Conservation (phyloP, 1,140 invertebrate species). For the Drosophila sturtevanti region DNA sequence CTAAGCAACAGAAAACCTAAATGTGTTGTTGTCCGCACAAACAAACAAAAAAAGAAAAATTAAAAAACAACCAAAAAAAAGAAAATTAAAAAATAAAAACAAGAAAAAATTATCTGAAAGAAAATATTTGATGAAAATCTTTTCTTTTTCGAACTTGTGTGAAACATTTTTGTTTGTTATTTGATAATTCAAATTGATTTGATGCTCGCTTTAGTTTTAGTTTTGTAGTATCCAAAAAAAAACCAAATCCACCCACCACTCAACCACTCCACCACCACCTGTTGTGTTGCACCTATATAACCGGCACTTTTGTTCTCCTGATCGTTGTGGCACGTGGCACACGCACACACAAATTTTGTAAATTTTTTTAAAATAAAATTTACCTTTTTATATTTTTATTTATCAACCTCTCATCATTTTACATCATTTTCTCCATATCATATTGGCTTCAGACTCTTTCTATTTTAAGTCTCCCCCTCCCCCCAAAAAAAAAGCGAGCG, state of each 20-base stretch:
- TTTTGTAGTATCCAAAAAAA: constrained; percentile 48
- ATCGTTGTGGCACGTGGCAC: not conserved
- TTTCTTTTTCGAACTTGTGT: constrained; percentile 61
- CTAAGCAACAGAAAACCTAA: constrained; percentile 38
- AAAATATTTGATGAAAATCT: not conserved
- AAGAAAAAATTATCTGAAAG: constrained; percentile 1
- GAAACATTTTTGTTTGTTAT: constrained; percentile 51
- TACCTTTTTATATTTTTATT: not conserved
- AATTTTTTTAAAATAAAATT: not conserved
- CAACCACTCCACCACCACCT: not conserved
- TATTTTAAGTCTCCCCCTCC: not conserved
- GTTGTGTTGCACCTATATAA: constrained; percentile 3
- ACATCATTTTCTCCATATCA: not conserved
- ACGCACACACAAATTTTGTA: not conserved
- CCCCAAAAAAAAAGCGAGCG: constrained; percentile 34
- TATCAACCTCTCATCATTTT: not conserved
- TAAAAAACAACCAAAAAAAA: constrained; percentile 23
- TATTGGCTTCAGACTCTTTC: not conserved
- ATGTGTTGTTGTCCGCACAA: constrained; percentile 66
- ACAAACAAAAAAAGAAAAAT: constrained; percentile 38
- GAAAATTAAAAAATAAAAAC: constrained; percentile 26
- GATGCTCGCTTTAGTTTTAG: constrained; percentile 60
- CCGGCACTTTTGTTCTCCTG: not conserved
- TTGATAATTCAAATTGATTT: constrained; percentile 37
- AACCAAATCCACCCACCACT: too few species aligned